A percentile compares a stretch with the other conserved stretches of the same genome.
These are phyloP conservation scores for Aporophyla nigra DNA, from an alignment of 2,888 invertebrate genomes.

Conservation along the genomic window DNA sequence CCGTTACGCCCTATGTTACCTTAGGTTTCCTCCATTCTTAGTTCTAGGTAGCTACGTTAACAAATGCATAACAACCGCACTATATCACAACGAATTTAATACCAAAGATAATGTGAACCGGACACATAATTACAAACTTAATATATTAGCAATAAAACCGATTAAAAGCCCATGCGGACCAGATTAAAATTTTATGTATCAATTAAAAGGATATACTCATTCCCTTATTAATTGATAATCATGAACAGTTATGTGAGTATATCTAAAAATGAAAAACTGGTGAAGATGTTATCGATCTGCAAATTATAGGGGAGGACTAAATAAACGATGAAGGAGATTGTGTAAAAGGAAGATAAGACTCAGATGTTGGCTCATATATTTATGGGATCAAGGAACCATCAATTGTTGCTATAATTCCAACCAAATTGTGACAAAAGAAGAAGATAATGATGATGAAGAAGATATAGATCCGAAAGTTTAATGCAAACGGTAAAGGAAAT, in stretches of 20 bases:
- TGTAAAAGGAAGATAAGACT: background rate
- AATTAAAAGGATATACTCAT: slow-evolving; percentile 47
- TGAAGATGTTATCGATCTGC: background rate
- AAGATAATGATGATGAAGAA: background rate
- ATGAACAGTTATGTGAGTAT: slow-evolving; percentile 11
- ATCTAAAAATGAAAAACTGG: background rate
- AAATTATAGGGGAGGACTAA: background rate
- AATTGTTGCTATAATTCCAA: background rate
- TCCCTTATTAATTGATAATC: slow-evolving; percentile 27
- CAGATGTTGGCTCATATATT: background rate
- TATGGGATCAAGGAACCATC: no score
- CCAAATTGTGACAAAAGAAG: background rate
- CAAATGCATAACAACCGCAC: slow-evolving; percentile 27
- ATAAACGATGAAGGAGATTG: background rate
- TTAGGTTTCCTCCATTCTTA: slow-evolving; percentile 16
- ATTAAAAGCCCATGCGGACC: slow-evolving; percentile 41
- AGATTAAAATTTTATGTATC: slow-evolving; percentile 59
- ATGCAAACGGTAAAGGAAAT: slow-evolving; percentile 16
- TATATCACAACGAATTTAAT: slow-evolving; percentile 57
- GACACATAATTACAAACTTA: slow-evolving; percentile 45
- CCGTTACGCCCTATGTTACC: slow-evolving; percentile 8
- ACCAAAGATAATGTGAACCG: slow-evolving; percentile 45
- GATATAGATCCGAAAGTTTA: background rate
- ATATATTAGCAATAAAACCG: slow-evolving; percentile 55
- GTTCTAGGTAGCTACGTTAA: slow-evolving; percentile 4